These are phyloP conservation scores for Potamarius usumacintae DNA, from an alignment of 2,113 vertebrate species.

Conservation along the genomic window DNA sequence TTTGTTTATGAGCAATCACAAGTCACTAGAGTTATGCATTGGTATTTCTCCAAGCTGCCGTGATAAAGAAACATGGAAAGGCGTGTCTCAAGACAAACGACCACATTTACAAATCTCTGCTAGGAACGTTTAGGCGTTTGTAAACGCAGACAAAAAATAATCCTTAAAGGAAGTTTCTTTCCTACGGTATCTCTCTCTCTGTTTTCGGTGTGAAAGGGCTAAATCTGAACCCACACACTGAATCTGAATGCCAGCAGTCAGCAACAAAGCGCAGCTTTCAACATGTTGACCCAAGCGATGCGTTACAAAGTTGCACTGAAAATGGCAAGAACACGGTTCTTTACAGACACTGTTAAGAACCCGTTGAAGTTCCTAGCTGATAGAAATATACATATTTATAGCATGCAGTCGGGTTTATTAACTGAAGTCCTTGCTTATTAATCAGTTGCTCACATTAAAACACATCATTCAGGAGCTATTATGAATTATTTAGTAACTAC, in stretches of 20 bases:
- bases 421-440: neutral
- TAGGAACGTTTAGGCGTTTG: neutral
- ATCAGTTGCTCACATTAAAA: neutral
- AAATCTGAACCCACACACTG: neutral
- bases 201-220: neutral
- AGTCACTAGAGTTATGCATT: neutral
- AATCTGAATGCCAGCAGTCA: neutral
- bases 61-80: neutral
- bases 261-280: constrained; percentile 25
- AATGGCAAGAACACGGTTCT: neutral
- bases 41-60: neutral
- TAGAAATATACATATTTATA: neutral
- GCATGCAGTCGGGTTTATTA: neutral
- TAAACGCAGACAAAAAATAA: neutral
- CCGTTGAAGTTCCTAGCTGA: neutral
- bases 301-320: neutral
- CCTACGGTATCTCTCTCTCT: neutral
- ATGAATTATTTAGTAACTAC: neutral
- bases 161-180: neutral
- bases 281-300: constrained; percentile 4
- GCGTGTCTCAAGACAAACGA: neutral
- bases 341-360: neutral
- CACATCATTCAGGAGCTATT: neutral
- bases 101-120: neutral
- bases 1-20: neutral